Base-by-base conservation (phyloP, 2,888 invertebrate genomes). In the Adelognathus sp. region DNA sequence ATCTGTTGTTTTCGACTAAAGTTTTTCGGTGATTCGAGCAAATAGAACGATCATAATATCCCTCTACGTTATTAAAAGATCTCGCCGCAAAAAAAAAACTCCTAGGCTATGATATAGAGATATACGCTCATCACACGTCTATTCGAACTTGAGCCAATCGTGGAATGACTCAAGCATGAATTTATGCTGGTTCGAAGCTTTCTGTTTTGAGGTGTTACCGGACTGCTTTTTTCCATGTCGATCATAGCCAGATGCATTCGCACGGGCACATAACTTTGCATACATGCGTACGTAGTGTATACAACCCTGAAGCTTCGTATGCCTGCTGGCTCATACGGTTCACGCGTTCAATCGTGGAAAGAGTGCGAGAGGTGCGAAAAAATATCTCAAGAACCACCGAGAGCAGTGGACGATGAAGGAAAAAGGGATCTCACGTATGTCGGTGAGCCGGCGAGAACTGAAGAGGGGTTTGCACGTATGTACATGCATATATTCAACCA, bases 401-500 rank as follows among this genome's bases (percentile, higher is more conserved):
- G 24, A 11, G 21, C 50, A 24, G 5, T 4, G 50, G n/a, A 24
- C 52, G 21, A 18, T 61, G 70, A 36, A 29, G 21, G 67, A 14
- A 67, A 52, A 67, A 41, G 41, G 64, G 54, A 54, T 41, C 36
- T 52, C 27, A 1, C 11, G 33, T 36, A 16, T n/a, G n/a, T 5
- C 14, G 54, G 11, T 6, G 33, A 56, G 16, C 44, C 41, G 7
- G 60, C 50, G 50, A 9, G 24, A 56, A 18, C 27, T 24, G 44
- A 21, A 29, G 44, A 63, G 50, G 41, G 7, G 69, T 64, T 60
- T 71, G 63, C 58, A 36, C 50, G 16, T 83, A 84, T 80, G 86
- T 87, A 86, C 86, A 88, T 90, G 88, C 89, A 89, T 89, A 89
- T 88, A 88, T 89, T 88, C 87, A 86, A 86, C 87, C 88, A 90